phyloP scores from a whole-genome alignment of 2,888 invertebrate species.

The Malthinus flaveolus region DNA sequence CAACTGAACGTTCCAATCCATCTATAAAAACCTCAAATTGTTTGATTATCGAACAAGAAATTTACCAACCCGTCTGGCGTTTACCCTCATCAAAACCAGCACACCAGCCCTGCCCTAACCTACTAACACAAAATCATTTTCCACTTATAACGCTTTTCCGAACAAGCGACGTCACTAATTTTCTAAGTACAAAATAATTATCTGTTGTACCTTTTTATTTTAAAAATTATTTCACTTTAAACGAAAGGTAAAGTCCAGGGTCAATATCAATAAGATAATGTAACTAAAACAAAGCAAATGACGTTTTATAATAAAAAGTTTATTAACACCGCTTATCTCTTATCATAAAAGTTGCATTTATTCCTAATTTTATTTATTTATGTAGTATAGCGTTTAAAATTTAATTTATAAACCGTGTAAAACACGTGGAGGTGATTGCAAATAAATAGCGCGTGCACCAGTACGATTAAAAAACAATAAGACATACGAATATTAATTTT shows the following conservation, averaged over 20 bases:
- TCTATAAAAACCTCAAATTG: too few relatives aligned
- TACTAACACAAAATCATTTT: neutral
- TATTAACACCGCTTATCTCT: constrained; percentile 19
- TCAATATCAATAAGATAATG: constrained; percentile 18
- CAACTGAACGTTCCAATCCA: too few relatives aligned
- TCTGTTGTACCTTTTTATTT: too few relatives aligned
- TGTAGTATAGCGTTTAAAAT: too few relatives aligned
- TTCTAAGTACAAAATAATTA: neutral
- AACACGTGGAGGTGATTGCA: too few relatives aligned
- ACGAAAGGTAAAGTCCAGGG: constrained; percentile 26
- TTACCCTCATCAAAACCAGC: too few relatives aligned
- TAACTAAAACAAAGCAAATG: constrained; percentile 15
- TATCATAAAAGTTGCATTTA: constrained; percentile 13
- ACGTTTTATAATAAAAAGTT: constrained; percentile 17
- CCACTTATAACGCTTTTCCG: neutral
- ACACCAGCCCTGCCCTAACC: neutral
- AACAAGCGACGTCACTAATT: neutral
- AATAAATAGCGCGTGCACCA: too few relatives aligned
- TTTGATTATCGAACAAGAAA: too few relatives aligned
- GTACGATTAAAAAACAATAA: too few relatives aligned
- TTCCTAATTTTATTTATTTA: neutral
- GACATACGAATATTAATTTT: neutral
- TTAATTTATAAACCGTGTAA: too few relatives aligned
- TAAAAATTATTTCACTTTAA: neutral
- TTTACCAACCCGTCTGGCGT: too few relatives aligned